Base-by-base conservation (phyloP, 2,113 vertebrate genomes). In the Anoura caudifer region DNA sequence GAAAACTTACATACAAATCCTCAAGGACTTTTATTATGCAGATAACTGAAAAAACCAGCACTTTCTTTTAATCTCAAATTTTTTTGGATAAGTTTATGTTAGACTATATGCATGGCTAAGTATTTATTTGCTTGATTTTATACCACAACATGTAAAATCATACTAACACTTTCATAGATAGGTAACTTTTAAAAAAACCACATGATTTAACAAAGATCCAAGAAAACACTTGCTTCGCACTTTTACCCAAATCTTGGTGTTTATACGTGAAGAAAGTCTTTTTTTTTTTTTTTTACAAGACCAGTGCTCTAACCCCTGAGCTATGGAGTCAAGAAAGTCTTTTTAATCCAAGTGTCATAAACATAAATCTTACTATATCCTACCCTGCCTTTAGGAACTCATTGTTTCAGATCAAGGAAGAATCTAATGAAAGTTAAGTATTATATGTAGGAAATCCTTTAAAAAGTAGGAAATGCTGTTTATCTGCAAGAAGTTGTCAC, bases 61-160 rank as follows among this genome's bases (percentile, higher is more conserved):
- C 33, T 85, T 82, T 92, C n/a, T 91, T 72, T 91, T 31, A 45
- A 14, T 50, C 41, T 91, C n/a, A 63, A 3, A 77, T 89, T 85
- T 17, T 65, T 90, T 90, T 79, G 45, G 24, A 59, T 70, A 80
- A 24, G 20, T 82, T 85, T 89, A 56, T 76, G 92, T 95, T 90
- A 90, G 59, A 36, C 36, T 70, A 63, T 12, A 87, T 31, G 41
- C 41, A 47, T 41, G 26, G 5, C 2, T 90, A 56, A 82, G 36
- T 87, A 79, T 75, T 73, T 79, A 87, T 75, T 82, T 94, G 52
- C 26, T 90, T 92, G 38, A 65, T 81, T 96, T 94, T 77, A 72
- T 12, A 67, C 10, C n/a, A 94, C 15, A 95, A 31, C 61, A 84
- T 26, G 17, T 56, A 83, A 90, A 83, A 63, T 45, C 28, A 50